Conservation (phyloP, 2,797 vertebrate genomes). For the Sebastes minor region DNA sequence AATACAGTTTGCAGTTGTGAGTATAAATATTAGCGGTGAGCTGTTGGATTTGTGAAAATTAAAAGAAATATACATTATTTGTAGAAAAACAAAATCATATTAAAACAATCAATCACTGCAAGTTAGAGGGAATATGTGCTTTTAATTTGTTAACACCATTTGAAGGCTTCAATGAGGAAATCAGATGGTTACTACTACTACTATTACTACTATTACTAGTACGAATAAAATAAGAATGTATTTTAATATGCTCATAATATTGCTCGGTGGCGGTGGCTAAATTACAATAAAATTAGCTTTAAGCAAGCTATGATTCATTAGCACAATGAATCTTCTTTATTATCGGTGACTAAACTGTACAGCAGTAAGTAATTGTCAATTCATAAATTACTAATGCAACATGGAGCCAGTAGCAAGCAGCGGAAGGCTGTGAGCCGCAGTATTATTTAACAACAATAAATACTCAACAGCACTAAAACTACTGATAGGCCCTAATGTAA, state of each 20-base stretch:
- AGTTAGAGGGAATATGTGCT: background rate
- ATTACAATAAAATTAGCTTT: slow-evolving; percentile 4
- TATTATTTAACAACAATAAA: background rate
- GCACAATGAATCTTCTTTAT: slow-evolving; percentile 13
- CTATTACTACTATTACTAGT: background rate
- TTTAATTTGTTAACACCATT: no score
- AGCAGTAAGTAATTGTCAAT: slow-evolving; percentile 1
- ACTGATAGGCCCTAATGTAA: background rate
- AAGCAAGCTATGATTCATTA: background rate
- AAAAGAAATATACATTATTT: background rate
- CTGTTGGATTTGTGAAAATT: background rate
- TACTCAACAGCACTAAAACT: slow-evolving; percentile 1
- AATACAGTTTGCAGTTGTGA: background rate
- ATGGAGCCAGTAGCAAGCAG: slow-evolving; percentile 2
- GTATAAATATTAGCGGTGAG: background rate
- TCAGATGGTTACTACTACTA: background rate
- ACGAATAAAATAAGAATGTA: background rate
- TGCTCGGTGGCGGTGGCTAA: background rate
- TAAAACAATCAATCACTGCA: background rate
- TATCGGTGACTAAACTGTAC: slow-evolving; percentile 14
- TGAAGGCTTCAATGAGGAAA: no score
- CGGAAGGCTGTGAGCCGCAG: background rate
- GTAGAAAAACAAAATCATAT: background rate
- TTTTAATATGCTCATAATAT: background rate
- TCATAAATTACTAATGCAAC: slow-evolving; percentile 19